Percentiles rank a stretch among this genome's conserved stretches.
phyloP scores from a whole-genome alignment of 2,888 invertebrate species.

The Coenonympha arcania region DNA sequence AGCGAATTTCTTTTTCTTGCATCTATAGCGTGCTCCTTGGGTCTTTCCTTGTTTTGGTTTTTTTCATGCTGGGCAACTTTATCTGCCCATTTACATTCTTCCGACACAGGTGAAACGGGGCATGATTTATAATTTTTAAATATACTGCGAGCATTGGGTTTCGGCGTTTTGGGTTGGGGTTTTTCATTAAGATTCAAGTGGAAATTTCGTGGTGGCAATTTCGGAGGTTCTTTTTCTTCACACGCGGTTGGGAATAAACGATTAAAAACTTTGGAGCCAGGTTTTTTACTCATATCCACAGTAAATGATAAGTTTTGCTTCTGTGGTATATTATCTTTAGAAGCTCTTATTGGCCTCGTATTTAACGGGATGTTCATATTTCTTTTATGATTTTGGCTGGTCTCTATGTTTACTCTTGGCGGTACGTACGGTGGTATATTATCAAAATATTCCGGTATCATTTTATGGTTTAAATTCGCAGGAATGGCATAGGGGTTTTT shows the following conservation, averaged over 20 bases:
- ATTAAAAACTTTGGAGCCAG: constrained; percentile 61
- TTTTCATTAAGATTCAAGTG: constrained; percentile 59
- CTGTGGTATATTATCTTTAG: constrained; percentile 52
- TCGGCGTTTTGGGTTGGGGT: constrained; percentile 47
- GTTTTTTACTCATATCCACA: constrained; percentile 52
- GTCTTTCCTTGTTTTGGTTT: constrained; percentile 29
- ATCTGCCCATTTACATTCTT: constrained; percentile 80
- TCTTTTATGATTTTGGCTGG: constrained; percentile 32
- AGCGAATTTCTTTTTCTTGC: constrained; percentile 75
- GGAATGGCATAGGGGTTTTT: constrained; percentile 72
- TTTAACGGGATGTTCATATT: constrained; percentile 41
- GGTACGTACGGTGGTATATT: constrained; percentile 57
- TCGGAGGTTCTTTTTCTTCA: constrained; percentile 44
- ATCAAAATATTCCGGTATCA: constrained; percentile 53
- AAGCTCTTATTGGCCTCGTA: constrained; percentile 46
- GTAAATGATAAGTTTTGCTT: constrained; percentile 53
- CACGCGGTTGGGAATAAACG: constrained; percentile 53
- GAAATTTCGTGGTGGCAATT: constrained; percentile 56
- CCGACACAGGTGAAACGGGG: constrained; percentile 87
- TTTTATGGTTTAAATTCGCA: constrained; percentile 62
- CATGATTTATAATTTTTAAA: constrained; percentile 82
- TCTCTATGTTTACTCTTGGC: constrained; percentile 54
- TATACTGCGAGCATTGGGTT: constrained; percentile 68
- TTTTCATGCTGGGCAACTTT: constrained; percentile 50
- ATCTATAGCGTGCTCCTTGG: constrained; percentile 57